Evolutionary conservation across 2,113 vertebrate genomes (phyloP).

Genomic region (Rhabdornis inornatus): DNA sequence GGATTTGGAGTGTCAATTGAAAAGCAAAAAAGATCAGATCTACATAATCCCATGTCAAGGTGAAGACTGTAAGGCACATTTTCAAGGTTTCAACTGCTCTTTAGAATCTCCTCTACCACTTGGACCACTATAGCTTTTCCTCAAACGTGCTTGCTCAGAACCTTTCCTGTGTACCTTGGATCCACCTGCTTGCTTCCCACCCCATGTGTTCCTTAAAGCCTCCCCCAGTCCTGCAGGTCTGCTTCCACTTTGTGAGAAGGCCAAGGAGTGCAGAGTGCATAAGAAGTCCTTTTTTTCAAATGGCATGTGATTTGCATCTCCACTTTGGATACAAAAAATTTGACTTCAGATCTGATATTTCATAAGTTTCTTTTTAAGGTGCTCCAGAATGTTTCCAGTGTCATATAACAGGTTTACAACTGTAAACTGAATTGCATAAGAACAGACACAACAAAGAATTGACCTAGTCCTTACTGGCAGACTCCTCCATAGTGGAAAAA

Average conservation of each 20-base stretch:
- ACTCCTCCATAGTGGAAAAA: not conserved
- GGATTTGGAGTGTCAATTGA: not conserved
- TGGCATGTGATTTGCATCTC: not conserved
- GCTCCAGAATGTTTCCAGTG: not conserved
- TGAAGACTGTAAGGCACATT: not conserved
- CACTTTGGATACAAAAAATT: not conserved
- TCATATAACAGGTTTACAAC: not conserved
- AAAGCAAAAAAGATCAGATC: not conserved
- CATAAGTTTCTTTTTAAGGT: not conserved
- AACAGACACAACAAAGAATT: not conserved
- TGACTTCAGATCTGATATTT: not conserved
- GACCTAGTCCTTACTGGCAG: not conserved
- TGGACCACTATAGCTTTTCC: not conserved
- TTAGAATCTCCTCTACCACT: not conserved
- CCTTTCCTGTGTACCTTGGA: not conserved
- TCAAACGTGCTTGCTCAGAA: not conserved
- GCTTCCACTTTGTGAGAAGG: not conserved
- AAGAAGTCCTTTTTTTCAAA: not conserved
- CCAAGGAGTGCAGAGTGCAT: not conserved
- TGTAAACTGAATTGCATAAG: not conserved
- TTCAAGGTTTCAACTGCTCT: not conserved
- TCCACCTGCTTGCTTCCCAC: not conserved
- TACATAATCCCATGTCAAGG: accelerated
- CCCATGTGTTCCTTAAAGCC: not conserved
- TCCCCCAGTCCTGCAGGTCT: not conserved